A percentile compares a stretch with the other conserved stretches of the same genome.
Conservation (phyloP, 2,113 vertebrate species). For the Sardina pilchardus region DNA sequence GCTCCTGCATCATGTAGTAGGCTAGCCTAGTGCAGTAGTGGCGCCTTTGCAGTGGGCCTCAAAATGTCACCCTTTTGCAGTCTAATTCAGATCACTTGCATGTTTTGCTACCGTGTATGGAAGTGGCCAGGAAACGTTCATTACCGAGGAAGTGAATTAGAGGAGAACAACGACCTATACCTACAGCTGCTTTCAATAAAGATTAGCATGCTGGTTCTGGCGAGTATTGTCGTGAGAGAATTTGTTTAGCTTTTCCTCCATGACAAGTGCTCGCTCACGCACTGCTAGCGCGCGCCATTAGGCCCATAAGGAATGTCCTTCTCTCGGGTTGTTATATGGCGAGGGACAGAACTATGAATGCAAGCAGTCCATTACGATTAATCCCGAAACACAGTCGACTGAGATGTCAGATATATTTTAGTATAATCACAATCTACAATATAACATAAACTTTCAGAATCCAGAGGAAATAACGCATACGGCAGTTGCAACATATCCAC, state of each 20-base stretch:
- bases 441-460: slow-evolving; percentile 55
- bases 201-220: background rate
- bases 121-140: slow-evolving; percentile 24
- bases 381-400: background rate
- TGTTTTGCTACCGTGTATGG: background rate
- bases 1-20: background rate
- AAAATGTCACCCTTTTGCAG: slow-evolving; percentile 2
- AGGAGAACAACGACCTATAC: background rate
- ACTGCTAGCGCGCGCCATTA: background rate
- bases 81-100: slow-evolving; percentile 3
- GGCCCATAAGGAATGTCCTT: background rate
- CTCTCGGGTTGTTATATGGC: background rate
- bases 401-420: slow-evolving; percentile 73
- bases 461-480: slow-evolving; percentile 39
- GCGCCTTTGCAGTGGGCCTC: background rate
- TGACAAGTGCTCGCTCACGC: background rate
- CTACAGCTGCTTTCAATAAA: slow-evolving; percentile 38
- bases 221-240: background rate
- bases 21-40: background rate
- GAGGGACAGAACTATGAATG: background rate
- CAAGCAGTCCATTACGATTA: background rate
- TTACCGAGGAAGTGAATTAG: slow-evolving; percentile 21
- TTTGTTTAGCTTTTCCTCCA: slow-evolving; percentile 15
- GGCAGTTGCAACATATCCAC: slow-evolving; percentile 70
- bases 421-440: slow-evolving; percentile 74